Base-by-base conservation (phyloP, 2,888 invertebrate genomes). In the Stictocephala bisonia region DNA sequence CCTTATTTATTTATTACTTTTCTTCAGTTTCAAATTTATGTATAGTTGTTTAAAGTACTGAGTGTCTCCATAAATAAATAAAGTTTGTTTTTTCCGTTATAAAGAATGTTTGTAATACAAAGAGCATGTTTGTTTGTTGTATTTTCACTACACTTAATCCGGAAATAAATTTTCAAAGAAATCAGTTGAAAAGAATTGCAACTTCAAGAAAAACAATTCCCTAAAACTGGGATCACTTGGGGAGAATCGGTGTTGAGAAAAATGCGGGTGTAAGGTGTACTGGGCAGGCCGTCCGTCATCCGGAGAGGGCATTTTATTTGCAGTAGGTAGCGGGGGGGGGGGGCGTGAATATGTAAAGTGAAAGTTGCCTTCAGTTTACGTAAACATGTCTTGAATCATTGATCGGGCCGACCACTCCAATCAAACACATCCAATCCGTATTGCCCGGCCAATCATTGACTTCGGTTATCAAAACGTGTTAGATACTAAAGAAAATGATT, bases 301-400 rank as follows among this genome's bases (percentile, higher is more conserved):
- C 9, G 56, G 56, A 56, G n/a, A 56, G 56, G 56, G 56, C 56
- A 56, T 56, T 56, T 56, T 56, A 56, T 56, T 56, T 56, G 56
- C 29, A 31, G 56, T 9, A 6, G 56, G 20, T 27, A 18, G 29
- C 29, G 2, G 27, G 56, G 56, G 27, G 56, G n/a, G n/a, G n/a
- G 50, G 50, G 56, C n/a, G n/a, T n/a, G n/a, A 27, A 27, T 56
- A 56, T 56, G 64, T 64, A 64, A 64, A 64, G 41, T 64, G 64
- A 40, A 40, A 64, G 64, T 40, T 20, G 40, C 15, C 20, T 35
- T 40, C n/a, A 31, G 64, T 64, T 64, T 40, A 64, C 35, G 35
- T 64, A 64, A 40, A 64, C 64, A 40, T 35, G 64, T 40, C 64
- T 64, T 56, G 56, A 56, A 56, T 29, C 29, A 56, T 56, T 56